phyloP scores from a whole-genome alignment of 1,140 invertebrate genomes.

The Neodiprion fabricii region DNA sequence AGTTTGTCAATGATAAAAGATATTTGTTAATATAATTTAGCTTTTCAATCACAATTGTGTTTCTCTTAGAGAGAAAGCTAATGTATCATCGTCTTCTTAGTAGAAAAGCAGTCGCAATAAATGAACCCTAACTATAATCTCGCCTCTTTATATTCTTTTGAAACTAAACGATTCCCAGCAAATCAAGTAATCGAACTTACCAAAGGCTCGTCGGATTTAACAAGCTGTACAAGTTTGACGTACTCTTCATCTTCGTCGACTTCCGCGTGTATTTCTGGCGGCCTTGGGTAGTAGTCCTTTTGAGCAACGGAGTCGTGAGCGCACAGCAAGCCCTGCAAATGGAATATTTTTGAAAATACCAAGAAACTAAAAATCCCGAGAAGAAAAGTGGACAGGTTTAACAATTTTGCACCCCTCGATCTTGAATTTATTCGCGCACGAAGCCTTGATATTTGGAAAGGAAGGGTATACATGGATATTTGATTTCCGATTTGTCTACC shows the following conservation, averaged over 20 bases:
- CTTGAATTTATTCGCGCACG: slow-evolving; percentile 22
- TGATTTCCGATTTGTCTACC: background rate
- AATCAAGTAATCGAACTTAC: slow-evolving; percentile 66
- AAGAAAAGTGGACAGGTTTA: slow-evolving; percentile 14
- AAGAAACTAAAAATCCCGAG: slow-evolving; percentile 13
- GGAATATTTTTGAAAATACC: slow-evolving; percentile 23
- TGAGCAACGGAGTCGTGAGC: slow-evolving; percentile 94
- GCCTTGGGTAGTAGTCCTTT: slow-evolving; percentile 91
- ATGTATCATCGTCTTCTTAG: too few relatives aligned
- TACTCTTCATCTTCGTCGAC: slow-evolving; percentile 94
- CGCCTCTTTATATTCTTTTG: too few relatives aligned
- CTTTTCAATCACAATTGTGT: background rate
- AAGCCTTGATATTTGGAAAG: background rate
- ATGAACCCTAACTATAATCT: too few relatives aligned
- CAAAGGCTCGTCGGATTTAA: slow-evolving; percentile 96
- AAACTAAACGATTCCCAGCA: too few relatives aligned
- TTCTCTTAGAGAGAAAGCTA: too few relatives aligned
- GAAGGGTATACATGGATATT: slow-evolving; percentile 15
- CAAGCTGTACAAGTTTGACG: slow-evolving; percentile 95
- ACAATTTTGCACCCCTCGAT: slow-evolving; percentile 10
- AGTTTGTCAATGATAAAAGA: slow-evolving; percentile 58
- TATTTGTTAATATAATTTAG: slow-evolving; percentile 49
- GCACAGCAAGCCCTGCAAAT: slow-evolving; percentile 81
- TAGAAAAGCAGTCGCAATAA: too few relatives aligned
- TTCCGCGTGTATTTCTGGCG: slow-evolving; percentile 87